Base-by-base conservation (phyloP, 2,797 vertebrate genomes). In the Acropternis orthonyx region DNA sequence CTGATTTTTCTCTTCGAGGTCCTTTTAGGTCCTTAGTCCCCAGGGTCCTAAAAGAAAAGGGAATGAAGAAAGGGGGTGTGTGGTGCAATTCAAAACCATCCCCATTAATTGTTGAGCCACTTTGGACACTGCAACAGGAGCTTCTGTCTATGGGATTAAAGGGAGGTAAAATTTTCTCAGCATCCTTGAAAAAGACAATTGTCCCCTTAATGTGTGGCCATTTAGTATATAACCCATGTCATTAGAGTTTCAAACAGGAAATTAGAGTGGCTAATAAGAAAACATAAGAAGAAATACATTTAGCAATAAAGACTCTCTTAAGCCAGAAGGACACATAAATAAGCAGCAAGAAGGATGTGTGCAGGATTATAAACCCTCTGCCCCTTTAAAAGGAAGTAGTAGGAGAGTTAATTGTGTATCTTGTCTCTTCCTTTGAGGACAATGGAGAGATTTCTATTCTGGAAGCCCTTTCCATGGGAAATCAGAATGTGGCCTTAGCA, bases 361-460 rank as follows among this genome's bases (percentile, higher is more conserved):
- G 48, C 23, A 13, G 30, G 46, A n/a, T 69, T 58, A 41, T 62
- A 75, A 88, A 22, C 66, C 43, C 37, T 78, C 8, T 7, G 51
- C 30, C 32, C 54, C 67, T 58, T 63, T 79, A 36, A 61, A 73
- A 48, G 26, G n/a, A 77, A 84, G 62, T 15, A 37, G 63, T 14
- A 39, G 65, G 51, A 17, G 81, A 85, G 43, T 92, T 74, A 83
- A 92, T 58, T 75, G 46, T 51, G 24, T 28, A 17, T 54, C 52
- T 79, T 39, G 17, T 46, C 65, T 63, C 75, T 65, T 67, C 78
- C 74, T 92, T 58, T 32, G 76, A 94, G 91, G 88, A 88, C 91
- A 92, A 76, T 61, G 62, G 68, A 56, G 66, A 96, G 61, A 89
- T 89, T 88, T 85, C 83, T 93, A 73, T 88, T 88, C 72, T 18